phyloP scores from a whole-genome alignment of 2,888 invertebrate species.

The Perizoma flavofasciatum region DNA sequence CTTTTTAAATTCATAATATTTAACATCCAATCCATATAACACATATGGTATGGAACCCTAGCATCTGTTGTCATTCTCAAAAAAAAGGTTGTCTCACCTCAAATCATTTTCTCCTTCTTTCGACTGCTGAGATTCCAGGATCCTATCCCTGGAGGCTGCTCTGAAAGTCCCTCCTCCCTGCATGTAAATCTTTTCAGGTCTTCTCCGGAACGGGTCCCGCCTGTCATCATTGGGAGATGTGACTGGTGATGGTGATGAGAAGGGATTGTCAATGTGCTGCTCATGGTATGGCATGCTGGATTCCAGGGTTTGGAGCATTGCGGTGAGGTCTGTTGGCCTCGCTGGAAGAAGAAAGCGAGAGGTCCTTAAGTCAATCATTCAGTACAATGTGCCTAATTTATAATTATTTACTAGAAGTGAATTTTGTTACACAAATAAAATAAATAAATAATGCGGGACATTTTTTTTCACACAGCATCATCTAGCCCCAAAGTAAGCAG shows the following conservation, averaged over 20 bases:
- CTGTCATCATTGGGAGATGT: constrained; percentile 79
- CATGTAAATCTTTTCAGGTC: constrained; percentile 76
- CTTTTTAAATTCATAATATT: no score
- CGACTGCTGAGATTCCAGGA: constrained; percentile 71
- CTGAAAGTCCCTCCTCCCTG: constrained; percentile 79
- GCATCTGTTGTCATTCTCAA: not conserved
- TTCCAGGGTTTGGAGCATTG: constrained; percentile 75
- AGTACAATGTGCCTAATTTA: no score
- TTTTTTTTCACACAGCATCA: no score
- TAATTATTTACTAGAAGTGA: not conserved
- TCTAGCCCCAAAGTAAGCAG: no score
- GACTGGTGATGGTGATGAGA: constrained; percentile 78
- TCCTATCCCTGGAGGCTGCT: constrained; percentile 75
- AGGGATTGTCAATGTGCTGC: constrained; percentile 79
- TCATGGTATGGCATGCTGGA: constrained; percentile 71
- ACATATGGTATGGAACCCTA: no score
- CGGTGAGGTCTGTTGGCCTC: constrained; percentile 71
- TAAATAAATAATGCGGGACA: no score
- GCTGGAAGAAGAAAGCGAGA: constrained; percentile 52
- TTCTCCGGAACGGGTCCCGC: constrained; percentile 63
- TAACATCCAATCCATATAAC: no score
- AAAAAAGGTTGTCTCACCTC: constrained; percentile 51
- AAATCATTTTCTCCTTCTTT: constrained; percentile 75
- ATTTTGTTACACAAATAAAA: no score
- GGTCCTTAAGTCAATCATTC: no score